phyloP scores from a whole-genome alignment of 2,113 vertebrate species.

The Centrocercus urophasianus region DNA sequence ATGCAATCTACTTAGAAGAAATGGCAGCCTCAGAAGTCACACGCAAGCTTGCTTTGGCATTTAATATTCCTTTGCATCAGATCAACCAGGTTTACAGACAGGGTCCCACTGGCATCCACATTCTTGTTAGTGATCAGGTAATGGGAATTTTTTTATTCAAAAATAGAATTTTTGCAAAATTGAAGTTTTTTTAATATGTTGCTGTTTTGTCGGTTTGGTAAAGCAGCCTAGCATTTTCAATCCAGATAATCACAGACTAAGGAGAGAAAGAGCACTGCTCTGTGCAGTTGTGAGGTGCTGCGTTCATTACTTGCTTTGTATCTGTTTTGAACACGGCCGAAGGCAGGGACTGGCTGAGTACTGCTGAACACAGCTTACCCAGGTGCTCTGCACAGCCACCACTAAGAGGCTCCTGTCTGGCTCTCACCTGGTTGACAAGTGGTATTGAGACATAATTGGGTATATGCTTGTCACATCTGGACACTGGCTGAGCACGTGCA shows the following conservation, averaged over 20 bases:
- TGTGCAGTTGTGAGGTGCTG: not conserved
- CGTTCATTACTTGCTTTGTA: not conserved
- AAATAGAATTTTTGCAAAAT: not conserved
- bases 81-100: slow-evolving; percentile 95
- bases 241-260: not conserved
- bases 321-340: not conserved
- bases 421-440: not conserved
- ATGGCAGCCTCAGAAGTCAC: slow-evolving; percentile 91
- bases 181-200: not conserved
- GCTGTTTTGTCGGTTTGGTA: not conserved
- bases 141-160: not conserved
- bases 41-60: slow-evolving; percentile 90
- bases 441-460: not conserved
- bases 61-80: slow-evolving; percentile 88
- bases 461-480: not conserved
- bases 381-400: not conserved
- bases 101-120: slow-evolving; percentile 94
- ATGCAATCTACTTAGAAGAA: slow-evolving; percentile 94
- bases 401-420: not conserved
- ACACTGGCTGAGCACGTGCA: not conserved
- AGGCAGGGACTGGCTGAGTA: not conserved
- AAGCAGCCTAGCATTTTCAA: not conserved
- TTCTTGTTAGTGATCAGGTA: slow-evolving; percentile 95
- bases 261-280: not conserved
- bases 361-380: not conserved